Conservation (phyloP, 2,113 vertebrate genomes). For the Sturnus vulgaris region DNA sequence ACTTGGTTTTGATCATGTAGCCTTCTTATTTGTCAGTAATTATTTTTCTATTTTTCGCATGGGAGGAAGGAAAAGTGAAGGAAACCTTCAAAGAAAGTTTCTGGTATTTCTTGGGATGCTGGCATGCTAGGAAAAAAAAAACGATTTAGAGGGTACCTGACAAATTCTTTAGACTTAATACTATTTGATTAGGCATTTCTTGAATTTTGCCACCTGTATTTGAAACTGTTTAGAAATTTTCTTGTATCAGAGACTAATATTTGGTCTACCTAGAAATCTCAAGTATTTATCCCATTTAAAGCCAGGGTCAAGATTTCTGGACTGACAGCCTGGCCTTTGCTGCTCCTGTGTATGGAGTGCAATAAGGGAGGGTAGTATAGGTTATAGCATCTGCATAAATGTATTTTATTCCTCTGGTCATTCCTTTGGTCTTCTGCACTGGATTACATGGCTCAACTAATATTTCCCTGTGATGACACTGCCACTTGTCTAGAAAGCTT, state of each 20-base stretch:
- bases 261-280: not conserved
- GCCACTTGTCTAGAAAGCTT: not conserved
- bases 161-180: not conserved
- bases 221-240: not conserved
- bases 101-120: not conserved
- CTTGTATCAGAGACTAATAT: not conserved
- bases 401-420: not conserved
- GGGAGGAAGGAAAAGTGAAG: not conserved
- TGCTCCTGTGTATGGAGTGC: not conserved
- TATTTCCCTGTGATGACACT: rapidly evolving
- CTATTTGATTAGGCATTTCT: not conserved
- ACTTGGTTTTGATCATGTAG: not conserved
- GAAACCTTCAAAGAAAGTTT: not conserved
- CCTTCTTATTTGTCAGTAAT: not conserved
- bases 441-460: not conserved
- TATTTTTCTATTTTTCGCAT: not conserved
- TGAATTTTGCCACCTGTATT: not conserved
- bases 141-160: not conserved
- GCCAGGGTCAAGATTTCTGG: not conserved
- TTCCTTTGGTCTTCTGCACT: not conserved
- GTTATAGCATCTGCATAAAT: not conserved
- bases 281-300: not conserved
- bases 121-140: not conserved
- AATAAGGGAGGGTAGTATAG: not conserved
- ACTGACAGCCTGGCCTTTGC: not conserved